These are phyloP conservation scores for Serilophus lunatus DNA, from an alignment of 2,113 vertebrate species.

Conservation along the genomic window DNA sequence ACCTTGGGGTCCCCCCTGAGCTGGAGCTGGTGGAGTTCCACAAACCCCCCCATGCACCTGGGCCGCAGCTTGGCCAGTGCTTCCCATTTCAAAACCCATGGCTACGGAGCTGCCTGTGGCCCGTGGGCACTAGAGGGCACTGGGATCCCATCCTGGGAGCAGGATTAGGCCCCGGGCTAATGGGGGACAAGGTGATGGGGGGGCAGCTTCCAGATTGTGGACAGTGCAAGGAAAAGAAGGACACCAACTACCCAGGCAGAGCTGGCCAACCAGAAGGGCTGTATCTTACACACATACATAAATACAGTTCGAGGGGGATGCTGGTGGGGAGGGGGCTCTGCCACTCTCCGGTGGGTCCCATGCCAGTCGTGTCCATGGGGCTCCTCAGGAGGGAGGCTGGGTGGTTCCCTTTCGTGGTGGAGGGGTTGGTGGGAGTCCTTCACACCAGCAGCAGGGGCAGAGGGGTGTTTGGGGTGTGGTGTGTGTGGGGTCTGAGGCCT, in stretches of 20 bases:
- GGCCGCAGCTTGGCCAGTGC: not conserved
- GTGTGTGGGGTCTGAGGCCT: fast-evolving
- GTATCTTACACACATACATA: constrained; percentile 51
- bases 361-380: fast-evolving
- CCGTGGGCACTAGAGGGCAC: not conserved
- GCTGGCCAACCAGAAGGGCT: not conserved
- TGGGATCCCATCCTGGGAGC: not conserved
- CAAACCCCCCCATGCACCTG: not conserved
- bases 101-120: fast-evolving
- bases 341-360: not conserved
- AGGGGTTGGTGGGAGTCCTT: not conserved
- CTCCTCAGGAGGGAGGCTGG: not conserved
- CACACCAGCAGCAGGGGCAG: not conserved
- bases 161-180: not conserved
- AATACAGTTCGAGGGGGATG: constrained; percentile 17
- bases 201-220: not conserved
- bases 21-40: not conserved
- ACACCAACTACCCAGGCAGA: not conserved
- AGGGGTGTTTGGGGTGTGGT: not conserved
- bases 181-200: not conserved
- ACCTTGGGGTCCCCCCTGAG: not conserved
- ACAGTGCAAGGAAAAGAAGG: not conserved
- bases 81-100: fast-evolving
- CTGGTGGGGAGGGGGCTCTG: not conserved
- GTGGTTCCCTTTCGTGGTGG: not conserved